These are phyloP conservation scores for Phocoena sinus DNA, from an alignment of 2,113 vertebrate genomes.

Conservation along the genomic window DNA sequence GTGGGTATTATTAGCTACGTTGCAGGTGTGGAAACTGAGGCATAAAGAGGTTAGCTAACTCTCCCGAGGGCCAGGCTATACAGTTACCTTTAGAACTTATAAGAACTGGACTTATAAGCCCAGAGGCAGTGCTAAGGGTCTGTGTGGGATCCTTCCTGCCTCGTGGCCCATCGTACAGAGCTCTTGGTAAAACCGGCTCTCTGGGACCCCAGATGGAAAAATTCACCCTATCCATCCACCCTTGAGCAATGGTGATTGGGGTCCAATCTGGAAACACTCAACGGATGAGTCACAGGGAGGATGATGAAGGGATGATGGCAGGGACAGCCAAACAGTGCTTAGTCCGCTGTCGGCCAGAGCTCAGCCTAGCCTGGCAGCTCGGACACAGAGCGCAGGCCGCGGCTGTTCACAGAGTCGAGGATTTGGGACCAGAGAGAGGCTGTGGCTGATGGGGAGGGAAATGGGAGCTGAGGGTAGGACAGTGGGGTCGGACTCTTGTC, in stretches of 20 bases:
- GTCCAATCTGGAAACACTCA: background rate
- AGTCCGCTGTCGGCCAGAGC: background rate
- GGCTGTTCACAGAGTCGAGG: background rate
- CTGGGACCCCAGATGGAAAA: background rate
- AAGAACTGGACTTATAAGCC: background rate
- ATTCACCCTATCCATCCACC: background rate
- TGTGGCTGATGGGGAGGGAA: background rate
- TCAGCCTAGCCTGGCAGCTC: background rate
- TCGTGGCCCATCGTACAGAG: fast-evolving
- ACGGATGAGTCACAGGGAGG: background rate
- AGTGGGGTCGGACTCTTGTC: background rate
- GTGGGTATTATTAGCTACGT: fast-evolving
- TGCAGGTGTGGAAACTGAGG: background rate
- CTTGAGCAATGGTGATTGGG: background rate
- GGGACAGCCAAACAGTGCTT: background rate
- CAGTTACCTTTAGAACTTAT: background rate
- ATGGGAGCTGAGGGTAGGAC: background rate
- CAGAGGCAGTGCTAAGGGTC: background rate
- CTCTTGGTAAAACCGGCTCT: background rate
- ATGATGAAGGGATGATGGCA: fast-evolving
- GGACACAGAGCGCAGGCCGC: background rate
- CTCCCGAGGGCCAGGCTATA: fast-evolving
- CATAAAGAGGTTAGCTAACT: background rate
- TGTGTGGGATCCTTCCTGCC: fast-evolving
- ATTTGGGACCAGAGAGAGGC: background rate